Base-by-base conservation (phyloP, 64 coral and sea anemone genomes). In the Platygyra sinensis region DNA sequence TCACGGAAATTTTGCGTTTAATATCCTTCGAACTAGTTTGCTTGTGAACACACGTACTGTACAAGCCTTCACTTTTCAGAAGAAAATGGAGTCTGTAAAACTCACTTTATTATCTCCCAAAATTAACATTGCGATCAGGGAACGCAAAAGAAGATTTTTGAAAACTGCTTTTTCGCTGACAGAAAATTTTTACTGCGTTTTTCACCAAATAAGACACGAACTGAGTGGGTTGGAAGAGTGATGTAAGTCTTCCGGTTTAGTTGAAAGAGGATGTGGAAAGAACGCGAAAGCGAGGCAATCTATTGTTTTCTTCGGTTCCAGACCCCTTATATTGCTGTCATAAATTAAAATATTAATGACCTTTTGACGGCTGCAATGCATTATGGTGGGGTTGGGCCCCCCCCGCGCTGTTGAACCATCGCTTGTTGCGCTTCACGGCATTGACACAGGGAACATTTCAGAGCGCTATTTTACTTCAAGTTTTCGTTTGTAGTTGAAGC, bases 371-470 rank as follows among this genome's bases (percentile, higher is more conserved):
- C 91, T 88, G 95, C 91, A 90, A 91, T 96, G 95, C 95, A 96
- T 96, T 87, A 78, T 89, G 95, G 93, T 94, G 95, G 95, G 95
- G 95, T 83, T 96, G 95, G 94, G 91, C 91, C 95, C 95, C 95
- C n/a, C 95, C 95, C 95, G 95, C 95, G 91, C 91, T 75, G 95
- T 91, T 77, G 72, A 93, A 87, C 93, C 93, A 82, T 94, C 89
- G 93, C 95, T 94, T 92, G 95, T 96, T 96, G 95, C 92, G 95
- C 92, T 96, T 96, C 95, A 96, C 91, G 91, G 95, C 95, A 96
- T 96, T 96, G 95, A 96, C 95, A 94, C 86, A 94, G 95, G 91
- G 95, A 87, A 94, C 88, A 91, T 96, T 96, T 96, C 95, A 87
- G 95, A 96, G 94, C 95, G 91, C 86, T 93, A 94, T 96, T 96